These are phyloP conservation scores for Eulithis prunata DNA, from an alignment of 2,888 invertebrate species.

Conservation along the genomic window DNA sequence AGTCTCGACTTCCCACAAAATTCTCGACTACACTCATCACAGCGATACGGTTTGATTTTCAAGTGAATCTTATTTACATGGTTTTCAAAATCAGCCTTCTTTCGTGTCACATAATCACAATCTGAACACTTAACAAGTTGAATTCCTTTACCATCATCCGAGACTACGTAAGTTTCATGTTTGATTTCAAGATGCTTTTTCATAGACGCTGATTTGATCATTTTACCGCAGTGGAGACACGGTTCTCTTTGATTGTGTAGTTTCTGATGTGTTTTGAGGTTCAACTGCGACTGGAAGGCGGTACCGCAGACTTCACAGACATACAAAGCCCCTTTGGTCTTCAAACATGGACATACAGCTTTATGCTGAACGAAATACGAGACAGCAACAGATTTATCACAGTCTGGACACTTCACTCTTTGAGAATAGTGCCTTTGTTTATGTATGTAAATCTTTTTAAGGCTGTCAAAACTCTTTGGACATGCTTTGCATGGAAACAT, in stretches of 20 bases:
- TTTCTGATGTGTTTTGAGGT: constrained; percentile 49
- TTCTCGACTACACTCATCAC: constrained; percentile 32
- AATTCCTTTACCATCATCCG: background rate
- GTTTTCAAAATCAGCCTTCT: constrained; percentile 35
- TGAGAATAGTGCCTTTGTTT: constrained; percentile 56
- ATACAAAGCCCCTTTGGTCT: constrained; percentile 9
- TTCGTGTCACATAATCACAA: constrained; percentile 30
- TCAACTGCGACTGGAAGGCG: constrained; percentile 43
- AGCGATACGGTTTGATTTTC: constrained; percentile 38
- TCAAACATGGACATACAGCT: constrained; percentile 46
- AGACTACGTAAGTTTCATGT: constrained; percentile 34
- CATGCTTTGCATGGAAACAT: constrained; percentile 58
- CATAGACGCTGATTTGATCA: constrained; percentile 48
- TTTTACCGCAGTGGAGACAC: constrained; percentile 49
- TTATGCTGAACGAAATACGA: constrained; percentile 55
- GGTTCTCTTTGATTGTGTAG: constrained; percentile 47
- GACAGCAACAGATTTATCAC: constrained; percentile 52
- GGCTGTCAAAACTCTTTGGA: constrained; percentile 49
- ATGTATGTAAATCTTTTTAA: constrained; percentile 56
- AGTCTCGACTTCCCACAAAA: constrained; percentile 50
- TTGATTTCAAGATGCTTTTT: constrained; percentile 51
- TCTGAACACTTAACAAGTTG: constrained; percentile 22
- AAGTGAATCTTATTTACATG: constrained; percentile 38
- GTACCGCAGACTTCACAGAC: constrained; percentile 58
- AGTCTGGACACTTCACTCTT: constrained; percentile 51